Percentiles rank a stretch among this genome's conserved stretches.
phyloP scores from a whole-genome alignment of 2,888 invertebrate species.

The Rhimphoctona megacephalus region DNA sequence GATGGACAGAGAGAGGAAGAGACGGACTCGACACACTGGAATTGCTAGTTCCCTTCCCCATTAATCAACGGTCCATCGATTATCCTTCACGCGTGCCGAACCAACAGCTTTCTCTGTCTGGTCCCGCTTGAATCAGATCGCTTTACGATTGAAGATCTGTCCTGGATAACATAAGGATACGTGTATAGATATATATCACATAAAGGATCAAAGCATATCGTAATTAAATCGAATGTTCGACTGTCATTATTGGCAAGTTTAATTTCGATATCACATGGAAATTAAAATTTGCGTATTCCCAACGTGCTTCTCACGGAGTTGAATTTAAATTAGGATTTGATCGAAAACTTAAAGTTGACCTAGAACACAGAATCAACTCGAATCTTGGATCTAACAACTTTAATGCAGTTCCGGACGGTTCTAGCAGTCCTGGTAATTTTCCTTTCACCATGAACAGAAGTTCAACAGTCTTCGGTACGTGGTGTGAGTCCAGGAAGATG shows the following conservation, averaged over 20 bases:
- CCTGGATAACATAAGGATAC: not conserved
- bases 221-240: not conserved
- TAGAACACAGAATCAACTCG: conserved; percentile 10
- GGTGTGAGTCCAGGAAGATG: not conserved
- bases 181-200: not conserved
- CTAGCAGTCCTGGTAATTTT: conserved; percentile 8
- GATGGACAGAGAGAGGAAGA: not conserved
- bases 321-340: not conserved
- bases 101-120: conserved; percentile 5
- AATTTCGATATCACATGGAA: not conserved
- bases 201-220: conserved; percentile 22
- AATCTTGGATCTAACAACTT: conserved; percentile 18
- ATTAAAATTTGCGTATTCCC: not conserved
- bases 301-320: not conserved
- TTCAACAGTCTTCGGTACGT: conserved; percentile 3
- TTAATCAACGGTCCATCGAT: conserved; percentile 64
- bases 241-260: not conserved
- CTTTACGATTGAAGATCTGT: conserved; percentile 9
- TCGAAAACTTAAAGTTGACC: conserved; percentile 6
- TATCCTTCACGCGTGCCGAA: conserved; percentile 38
- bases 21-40: not conserved
- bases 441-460: conserved; percentile 20
- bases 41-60: conserved; percentile 35
- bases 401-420: not conserved
- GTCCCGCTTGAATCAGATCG: conserved; percentile 6